Evolutionary conservation across 2,888 invertebrate genomes (phyloP).

Genomic region (Heliconius erato): DNA sequence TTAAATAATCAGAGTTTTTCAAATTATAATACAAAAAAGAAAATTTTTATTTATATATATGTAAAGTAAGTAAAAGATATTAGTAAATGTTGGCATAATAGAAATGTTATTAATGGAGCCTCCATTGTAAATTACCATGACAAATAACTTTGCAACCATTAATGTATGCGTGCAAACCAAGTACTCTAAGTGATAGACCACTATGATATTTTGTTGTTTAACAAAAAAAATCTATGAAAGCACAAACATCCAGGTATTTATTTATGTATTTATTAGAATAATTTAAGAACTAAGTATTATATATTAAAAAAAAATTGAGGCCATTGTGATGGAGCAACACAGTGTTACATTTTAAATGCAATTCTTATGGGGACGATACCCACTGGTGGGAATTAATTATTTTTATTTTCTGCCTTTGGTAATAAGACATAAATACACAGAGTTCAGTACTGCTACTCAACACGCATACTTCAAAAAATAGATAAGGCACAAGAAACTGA

Average conservation of each 20-base stretch:
- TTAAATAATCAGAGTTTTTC: too few species aligned
- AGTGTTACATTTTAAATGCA: too few species aligned
- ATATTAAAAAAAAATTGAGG: not conserved
- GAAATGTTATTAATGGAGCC: not conserved
- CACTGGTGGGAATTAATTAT: too few species aligned
- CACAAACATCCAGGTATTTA: conserved; percentile 45
- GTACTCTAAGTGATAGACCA: not conserved
- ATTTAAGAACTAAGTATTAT: not conserved
- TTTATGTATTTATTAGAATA: not conserved
- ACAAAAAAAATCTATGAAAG: conserved; percentile 38
- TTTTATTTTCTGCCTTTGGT: too few species aligned
- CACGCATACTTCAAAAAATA: too few species aligned
- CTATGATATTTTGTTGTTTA: conserved; percentile 50
- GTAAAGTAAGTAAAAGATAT: not conserved
- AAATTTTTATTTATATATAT: not conserved
- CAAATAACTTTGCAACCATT: conserved; percentile 6
- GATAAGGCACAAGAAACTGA: not conserved
- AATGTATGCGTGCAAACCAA: not conserved
- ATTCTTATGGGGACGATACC: too few species aligned
- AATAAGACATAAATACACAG: too few species aligned
- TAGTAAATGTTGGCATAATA: not conserved
- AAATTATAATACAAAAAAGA: not conserved
- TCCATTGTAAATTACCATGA: conserved; percentile 24
- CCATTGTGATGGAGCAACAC: not conserved
- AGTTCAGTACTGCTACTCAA: too few species aligned